These are phyloP conservation scores for Tringa solitaria DNA, from an alignment of 2,113 vertebrate species.

Conservation along the genomic window DNA sequence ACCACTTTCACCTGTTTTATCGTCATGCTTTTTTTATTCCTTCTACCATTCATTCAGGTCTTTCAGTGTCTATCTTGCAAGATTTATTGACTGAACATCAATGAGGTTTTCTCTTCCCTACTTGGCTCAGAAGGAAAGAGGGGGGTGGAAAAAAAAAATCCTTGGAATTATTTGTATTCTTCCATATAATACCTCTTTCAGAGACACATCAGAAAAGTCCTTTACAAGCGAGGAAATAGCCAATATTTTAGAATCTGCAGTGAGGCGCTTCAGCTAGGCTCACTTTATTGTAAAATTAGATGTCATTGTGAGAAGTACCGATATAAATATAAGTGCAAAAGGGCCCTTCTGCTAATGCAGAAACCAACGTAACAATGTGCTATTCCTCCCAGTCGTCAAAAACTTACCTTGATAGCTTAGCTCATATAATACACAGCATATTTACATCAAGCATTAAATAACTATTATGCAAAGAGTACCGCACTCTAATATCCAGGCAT, in stretches of 20 bases:
- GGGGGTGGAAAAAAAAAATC: neutral
- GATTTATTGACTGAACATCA: slow-evolving; percentile 39
- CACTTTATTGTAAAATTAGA: slow-evolving; percentile 79
- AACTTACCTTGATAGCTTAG: slow-evolving; percentile 54
- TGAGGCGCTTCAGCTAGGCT: slow-evolving; percentile 61
- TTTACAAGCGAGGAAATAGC: slow-evolving; percentile 71
- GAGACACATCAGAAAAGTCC: slow-evolving; percentile 68
- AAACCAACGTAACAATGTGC: slow-evolving; percentile 63
- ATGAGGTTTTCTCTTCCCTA: slow-evolving; percentile 36
- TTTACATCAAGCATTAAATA: slow-evolving; percentile 75
- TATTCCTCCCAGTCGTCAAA: slow-evolving; percentile 59
- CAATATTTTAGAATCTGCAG: slow-evolving; percentile 73
- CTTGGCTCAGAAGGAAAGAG: neutral
- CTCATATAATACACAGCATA: slow-evolving; percentile 58
- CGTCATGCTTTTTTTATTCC: neutral
- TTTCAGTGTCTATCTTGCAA: neutral
- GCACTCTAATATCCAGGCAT: slow-evolving; percentile 62
- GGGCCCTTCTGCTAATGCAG: slow-evolving; percentile 66
- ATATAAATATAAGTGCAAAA: slow-evolving; percentile 75
- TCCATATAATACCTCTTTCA: slow-evolving; percentile 66
- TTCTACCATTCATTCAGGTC: neutral
- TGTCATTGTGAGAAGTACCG: slow-evolving; percentile 72
- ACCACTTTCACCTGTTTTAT: neutral
- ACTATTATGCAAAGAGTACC: slow-evolving; percentile 71
- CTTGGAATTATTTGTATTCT: slow-evolving; percentile 72